A percentile compares a stretch with the other conserved stretches of the same genome.
Conservation (phyloP, 1,140 invertebrate genomes). For the Drosophila leontia region DNA sequence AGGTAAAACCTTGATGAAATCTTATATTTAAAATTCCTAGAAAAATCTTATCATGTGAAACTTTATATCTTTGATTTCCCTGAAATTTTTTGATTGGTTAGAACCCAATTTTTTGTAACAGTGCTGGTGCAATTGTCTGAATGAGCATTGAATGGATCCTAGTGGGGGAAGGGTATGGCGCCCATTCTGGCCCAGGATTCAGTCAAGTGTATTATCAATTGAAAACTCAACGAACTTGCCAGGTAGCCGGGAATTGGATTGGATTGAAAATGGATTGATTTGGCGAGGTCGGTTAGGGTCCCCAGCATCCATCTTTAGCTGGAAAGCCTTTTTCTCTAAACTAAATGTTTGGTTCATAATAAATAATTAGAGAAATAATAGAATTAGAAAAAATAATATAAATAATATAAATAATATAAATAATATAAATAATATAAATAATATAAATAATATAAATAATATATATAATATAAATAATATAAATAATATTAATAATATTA, state of each 20-base stretch:
- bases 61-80: neutral
- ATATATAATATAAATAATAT: neutral
- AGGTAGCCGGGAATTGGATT: conserved; percentile 53
- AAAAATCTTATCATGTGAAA: no score
- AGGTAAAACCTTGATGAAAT: neutral
- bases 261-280: conserved; percentile 58
- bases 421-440: no score
- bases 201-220: conserved; percentile 81
- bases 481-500: no score
- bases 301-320: neutral
- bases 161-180: conserved; percentile 2
- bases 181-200: conserved; percentile 24
- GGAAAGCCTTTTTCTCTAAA: neutral
- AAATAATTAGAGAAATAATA: no score
- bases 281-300: conserved; percentile 36
- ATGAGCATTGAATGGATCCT: conserved; percentile 60
- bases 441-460: no score
- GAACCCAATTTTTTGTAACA: neutral
- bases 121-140: conserved; percentile 67
- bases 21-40: neutral
- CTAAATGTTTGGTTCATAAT: no score
- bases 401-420: no score
- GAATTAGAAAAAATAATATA: no score
- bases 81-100: neutral
- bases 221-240: conserved; percentile 73